phyloP scores from a whole-genome alignment of 2,113 vertebrate genomes.

The Lampris incognitus region DNA sequence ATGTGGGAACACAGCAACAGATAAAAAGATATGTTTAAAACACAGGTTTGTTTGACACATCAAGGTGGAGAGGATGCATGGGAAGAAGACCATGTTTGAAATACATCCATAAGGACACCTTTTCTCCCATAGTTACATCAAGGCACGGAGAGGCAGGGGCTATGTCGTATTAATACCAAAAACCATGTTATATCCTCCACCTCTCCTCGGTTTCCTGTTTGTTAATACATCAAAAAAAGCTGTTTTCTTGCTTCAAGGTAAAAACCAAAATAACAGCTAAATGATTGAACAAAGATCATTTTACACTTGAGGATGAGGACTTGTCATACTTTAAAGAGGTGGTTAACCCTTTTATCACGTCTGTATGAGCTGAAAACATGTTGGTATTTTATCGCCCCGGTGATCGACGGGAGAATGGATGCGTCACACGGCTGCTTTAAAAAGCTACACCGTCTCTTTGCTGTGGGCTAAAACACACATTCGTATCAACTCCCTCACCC shows the following conservation, averaged over 20 bases:
- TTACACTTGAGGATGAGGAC: conserved; percentile 11
- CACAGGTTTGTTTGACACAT: conserved; percentile 60
- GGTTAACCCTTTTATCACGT: too few relatives aligned
- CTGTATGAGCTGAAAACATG: too few relatives aligned
- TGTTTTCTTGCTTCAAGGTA: conserved; percentile 31
- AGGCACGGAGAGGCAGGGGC: conserved; percentile 45
- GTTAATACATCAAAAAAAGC: conserved; percentile 40
- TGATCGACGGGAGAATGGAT: too few relatives aligned
- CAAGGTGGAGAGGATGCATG: conserved; percentile 57
- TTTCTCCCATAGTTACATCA: conserved; percentile 47
- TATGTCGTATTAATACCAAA: conserved; percentile 61
- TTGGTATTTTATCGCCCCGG: too few relatives aligned
- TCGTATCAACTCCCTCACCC: too few relatives aligned
- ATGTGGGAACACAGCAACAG: conserved; percentile 52
- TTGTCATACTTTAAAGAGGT: neutral
- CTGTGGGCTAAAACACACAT: too few relatives aligned
- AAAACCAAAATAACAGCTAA: conserved; percentile 6
- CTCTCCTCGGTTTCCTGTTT: conserved; percentile 42
- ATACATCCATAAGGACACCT: conserved; percentile 45
- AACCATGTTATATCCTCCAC: conserved; percentile 45
- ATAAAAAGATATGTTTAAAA: conserved; percentile 27
- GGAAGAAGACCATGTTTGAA: conserved; percentile 60
- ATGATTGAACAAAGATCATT: conserved; percentile 29
- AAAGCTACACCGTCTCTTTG: too few relatives aligned
- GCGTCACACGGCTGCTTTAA: too few relatives aligned